Percentiles rank a stretch among this genome's conserved stretches.
These are phyloP conservation scores for Cyprinodon variegatus DNA, from an alignment of 2,113 vertebrate genomes.

Conservation along the genomic window DNA sequence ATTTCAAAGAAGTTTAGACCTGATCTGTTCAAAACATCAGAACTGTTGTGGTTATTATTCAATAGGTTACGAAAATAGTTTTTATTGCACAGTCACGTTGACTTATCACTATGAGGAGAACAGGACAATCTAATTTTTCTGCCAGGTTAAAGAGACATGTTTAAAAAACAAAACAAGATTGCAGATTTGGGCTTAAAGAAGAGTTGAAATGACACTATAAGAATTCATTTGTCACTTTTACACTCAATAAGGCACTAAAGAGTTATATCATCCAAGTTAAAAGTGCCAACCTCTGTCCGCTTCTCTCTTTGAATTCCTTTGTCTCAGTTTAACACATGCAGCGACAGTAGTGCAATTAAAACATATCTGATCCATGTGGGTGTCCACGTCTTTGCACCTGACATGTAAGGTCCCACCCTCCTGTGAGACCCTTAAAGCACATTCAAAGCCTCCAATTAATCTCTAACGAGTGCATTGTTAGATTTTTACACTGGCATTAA, in stretches of 20 bases:
- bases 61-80: neutral
- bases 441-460: slow-evolving; percentile 51
- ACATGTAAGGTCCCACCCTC: slow-evolving; percentile 13
- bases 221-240: neutral
- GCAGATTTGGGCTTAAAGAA: neutral
- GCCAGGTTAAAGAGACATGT: neutral
- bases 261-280: neutral
- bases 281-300: neutral
- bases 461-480: slow-evolving; percentile 10
- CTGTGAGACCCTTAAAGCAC: slow-evolving; percentile 31
- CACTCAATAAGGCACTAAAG: slow-evolving; percentile 2
- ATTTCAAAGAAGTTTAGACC: slow-evolving; percentile 50
- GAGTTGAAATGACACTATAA: neutral
- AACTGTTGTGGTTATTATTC: slow-evolving; percentile 13
- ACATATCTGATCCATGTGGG: slow-evolving; percentile 21
- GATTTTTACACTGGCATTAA: slow-evolving; percentile 27
- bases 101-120: neutral
- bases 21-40: slow-evolving; percentile 18
- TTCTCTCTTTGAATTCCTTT: neutral
- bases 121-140: neutral
- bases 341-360: slow-evolving; percentile 39
- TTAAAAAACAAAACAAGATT: neutral
- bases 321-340: slow-evolving; percentile 7
- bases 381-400: slow-evolving; percentile 13
- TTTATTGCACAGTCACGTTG: neutral